A percentile compares a stretch with the other conserved stretches of the same genome.
phyloP scores from a whole-genome alignment of 2,113 vertebrate genomes.

The mouse (Mus musculus) region GRCm39 chr17:3665501-3666000 shows the following conservation, averaged over 20 bases:
- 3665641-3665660: not conserved
- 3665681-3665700: too few relatives aligned
- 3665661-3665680: not conserved
- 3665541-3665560: not conserved
- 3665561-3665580: too few relatives aligned
- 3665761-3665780: not conserved
- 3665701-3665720: too few relatives aligned
- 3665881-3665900: not conserved
- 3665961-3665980: not conserved
- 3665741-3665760: not conserved
- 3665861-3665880: not conserved
- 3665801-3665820: not conserved
- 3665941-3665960: not conserved
- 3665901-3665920: not conserved
- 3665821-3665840: not conserved
- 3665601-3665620: not conserved
- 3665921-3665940: not conserved
- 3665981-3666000: not conserved
- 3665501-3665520: not conserved
- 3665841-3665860: not conserved
- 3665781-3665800: not conserved
- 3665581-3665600: not conserved
- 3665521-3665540: not conserved
- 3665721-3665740: not conserved
- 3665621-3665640: not conserved